A percentile compares a stretch with the other conserved stretches of the same genome.
phyloP scores from a whole-genome alignment of 1,140 invertebrate genomes.

The Drosophila pseudoobscura region DNA sequence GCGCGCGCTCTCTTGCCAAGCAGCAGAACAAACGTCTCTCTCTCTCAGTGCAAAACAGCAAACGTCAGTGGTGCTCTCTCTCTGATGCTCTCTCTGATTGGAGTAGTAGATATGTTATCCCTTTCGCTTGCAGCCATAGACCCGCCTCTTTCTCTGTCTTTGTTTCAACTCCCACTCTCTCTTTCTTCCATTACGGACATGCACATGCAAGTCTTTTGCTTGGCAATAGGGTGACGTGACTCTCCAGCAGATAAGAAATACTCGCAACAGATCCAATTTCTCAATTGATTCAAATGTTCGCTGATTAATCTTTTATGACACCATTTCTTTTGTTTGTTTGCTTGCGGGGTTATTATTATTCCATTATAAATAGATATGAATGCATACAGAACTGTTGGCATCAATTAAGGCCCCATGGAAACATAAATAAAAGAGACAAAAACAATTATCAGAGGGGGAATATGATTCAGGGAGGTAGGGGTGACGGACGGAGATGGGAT shows the following conservation, averaged over 20 bases:
- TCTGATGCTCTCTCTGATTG: not conserved
- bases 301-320: slow-evolving; percentile 35
- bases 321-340: slow-evolving; percentile 26
- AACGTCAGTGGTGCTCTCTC: not conserved
- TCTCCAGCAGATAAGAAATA: too few species aligned
- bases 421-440: slow-evolving; percentile 18
- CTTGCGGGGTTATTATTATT: slow-evolving; percentile 31
- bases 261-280: slow-evolving; percentile 20
- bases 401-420: slow-evolving; percentile 55
- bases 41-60: not conserved
- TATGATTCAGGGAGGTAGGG: not conserved
- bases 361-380: slow-evolving; percentile 44
- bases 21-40: not conserved
- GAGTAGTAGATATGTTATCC: not conserved
- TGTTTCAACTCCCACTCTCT: too few species aligned
- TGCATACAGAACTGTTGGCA: slow-evolving; percentile 40
- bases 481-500: slow-evolving; percentile 19
- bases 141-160: too few species aligned
- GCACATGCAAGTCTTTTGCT: not conserved
- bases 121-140: not conserved
- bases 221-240: not conserved
- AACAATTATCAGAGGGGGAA: slow-evolving; percentile 8
- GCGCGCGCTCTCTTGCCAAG: not conserved
- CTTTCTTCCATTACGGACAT: too few species aligned
- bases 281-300: slow-evolving; percentile 70